Conservation (phyloP, 2,888 invertebrate species). For the Electrophaes corylata region DNA sequence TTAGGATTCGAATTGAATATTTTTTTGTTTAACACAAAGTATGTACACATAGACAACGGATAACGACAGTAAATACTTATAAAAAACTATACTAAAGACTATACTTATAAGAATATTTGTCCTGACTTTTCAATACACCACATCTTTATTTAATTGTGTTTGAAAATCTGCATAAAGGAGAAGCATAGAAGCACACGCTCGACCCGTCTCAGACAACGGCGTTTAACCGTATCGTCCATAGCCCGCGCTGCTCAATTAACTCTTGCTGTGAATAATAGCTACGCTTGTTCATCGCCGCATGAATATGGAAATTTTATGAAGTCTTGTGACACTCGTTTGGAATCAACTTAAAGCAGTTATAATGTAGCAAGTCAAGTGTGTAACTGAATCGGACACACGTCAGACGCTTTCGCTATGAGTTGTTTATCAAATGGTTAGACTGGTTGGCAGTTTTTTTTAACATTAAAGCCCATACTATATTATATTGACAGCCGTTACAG, state of each 20-base stretch:
- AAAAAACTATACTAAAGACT: no score
- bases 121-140: no score
- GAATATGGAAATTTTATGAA: conserved; percentile 39
- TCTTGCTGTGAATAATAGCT: conserved; percentile 58
- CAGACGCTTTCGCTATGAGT: background rate
- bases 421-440: background rate
- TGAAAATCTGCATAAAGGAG: conserved; percentile 32
- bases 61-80: no score
- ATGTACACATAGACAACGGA: no score
- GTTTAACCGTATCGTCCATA: conserved; percentile 69
- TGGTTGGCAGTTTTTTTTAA: background rate
- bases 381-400: conserved; percentile 4
- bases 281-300: conserved; percentile 30
- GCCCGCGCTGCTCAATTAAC: conserved; percentile 69
- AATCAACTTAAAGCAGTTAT: conserved; percentile 9
- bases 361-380: background rate
- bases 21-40: no score
- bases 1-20: no score
- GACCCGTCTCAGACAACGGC: conserved; percentile 55
- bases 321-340: conserved; percentile 29
- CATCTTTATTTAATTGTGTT: background rate
- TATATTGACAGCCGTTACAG: no score
- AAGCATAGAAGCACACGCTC: conserved; percentile 36
- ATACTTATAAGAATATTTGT: no score
- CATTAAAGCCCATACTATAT: no score